A percentile compares a stretch with the other conserved stretches of the same genome.
These are phyloP conservation scores for Chrysotoxum bicinctum DNA, from an alignment of 2,888 invertebrate genomes.

Conservation along the genomic window DNA sequence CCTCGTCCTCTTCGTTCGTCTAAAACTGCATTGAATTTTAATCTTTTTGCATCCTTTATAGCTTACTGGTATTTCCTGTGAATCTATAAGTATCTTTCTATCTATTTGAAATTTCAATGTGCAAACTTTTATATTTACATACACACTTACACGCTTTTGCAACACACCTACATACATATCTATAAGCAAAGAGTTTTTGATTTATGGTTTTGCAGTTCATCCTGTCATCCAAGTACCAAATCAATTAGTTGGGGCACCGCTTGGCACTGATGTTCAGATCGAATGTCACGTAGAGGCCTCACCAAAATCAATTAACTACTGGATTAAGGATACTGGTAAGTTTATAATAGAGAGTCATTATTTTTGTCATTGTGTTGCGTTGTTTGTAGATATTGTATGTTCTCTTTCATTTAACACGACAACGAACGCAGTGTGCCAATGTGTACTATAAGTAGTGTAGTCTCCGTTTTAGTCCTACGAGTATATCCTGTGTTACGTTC, in stretches of 20 bases:
- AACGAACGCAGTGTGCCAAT: constrained; percentile 19
- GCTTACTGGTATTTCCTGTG: constrained; percentile 15
- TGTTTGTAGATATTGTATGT: constrained; percentile 56
- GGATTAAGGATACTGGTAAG: constrained; percentile 93
- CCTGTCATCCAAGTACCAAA: constrained; percentile 96
- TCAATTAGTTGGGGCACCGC: constrained; percentile 94
- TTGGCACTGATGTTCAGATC: constrained; percentile 92
- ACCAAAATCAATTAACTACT: constrained; percentile 95
- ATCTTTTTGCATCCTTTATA: constrained; percentile 58
- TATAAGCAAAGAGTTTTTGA: constrained; percentile 66
- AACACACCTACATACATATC: not conserved
- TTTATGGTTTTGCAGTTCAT: constrained; percentile 86
- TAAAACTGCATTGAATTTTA: constrained; percentile 69
- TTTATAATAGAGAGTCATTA: constrained; percentile 73
- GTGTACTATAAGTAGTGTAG: constrained; percentile 17
- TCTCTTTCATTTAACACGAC: constrained; percentile 55
- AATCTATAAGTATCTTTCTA: constrained; percentile 18
- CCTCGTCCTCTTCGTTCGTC: constrained; percentile 15
- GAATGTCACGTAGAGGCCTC: constrained; percentile 96
- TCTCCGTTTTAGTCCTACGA: constrained; percentile 12
- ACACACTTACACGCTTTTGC: constrained; percentile 26
- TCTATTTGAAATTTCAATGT: constrained; percentile 12
- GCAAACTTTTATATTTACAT: constrained; percentile 28
- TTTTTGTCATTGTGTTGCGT: constrained; percentile 66
- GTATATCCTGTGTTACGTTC: not conserved